These are phyloP conservation scores for Halichondria panicea DNA, from an alignment of 37 sponge, comb jelly and placozoan genomes.

Conservation along the genomic window DNA sequence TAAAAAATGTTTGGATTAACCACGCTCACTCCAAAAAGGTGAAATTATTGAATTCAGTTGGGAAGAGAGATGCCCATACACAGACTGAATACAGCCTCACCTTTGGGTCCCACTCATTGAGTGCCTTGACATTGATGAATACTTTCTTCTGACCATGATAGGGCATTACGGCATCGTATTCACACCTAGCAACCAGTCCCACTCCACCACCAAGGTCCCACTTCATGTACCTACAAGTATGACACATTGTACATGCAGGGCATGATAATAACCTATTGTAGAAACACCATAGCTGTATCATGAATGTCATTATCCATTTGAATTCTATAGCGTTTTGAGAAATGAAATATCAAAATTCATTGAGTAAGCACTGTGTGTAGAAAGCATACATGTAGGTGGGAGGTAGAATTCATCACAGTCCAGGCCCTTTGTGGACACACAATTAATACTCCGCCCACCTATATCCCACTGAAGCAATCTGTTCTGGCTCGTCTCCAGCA, in stretches of 20 bases:
- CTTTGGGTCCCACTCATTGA: constrained; percentile 93
- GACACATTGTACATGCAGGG: too few relatives aligned
- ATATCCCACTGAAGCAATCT: constrained; percentile 88
- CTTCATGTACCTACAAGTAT: constrained; percentile 76
- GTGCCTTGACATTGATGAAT: constrained; percentile 85
- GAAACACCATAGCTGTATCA: neutral
- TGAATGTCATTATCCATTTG: neutral
- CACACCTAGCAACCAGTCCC: constrained; percentile 79
- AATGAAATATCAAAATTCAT: neutral
- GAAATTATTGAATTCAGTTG: neutral
- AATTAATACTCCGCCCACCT: constrained; percentile 48
- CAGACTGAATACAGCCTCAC: constrained; percentile 15
- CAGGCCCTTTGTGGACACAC: too few relatives aligned
- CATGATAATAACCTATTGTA: neutral
- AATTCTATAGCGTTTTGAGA: neutral
- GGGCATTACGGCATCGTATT: constrained; percentile 84
- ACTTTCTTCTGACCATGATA: constrained; percentile 28
- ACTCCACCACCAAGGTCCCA: constrained; percentile 63
- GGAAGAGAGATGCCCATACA: neutral
- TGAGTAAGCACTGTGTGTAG: neutral
- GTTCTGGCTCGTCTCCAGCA: constrained; percentile 67
- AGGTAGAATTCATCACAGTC: too few relatives aligned
- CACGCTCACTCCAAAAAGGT: neutral
- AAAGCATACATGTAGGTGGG: neutral
- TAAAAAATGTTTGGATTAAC: neutral